Conservation (phyloP, 2,797 vertebrate species). For the Phoebastria nigripes region DNA sequence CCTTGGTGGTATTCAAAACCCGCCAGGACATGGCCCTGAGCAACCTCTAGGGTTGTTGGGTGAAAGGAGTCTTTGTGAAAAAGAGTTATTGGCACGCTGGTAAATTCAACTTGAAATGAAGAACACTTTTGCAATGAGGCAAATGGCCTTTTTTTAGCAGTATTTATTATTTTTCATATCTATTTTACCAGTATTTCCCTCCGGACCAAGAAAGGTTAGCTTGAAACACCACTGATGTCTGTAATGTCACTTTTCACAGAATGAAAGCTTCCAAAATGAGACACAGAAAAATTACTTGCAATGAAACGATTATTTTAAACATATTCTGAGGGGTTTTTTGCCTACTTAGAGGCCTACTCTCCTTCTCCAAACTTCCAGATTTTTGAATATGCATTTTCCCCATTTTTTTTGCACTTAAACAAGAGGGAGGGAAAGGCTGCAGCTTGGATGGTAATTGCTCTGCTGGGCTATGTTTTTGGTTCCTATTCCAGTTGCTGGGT, state of each 20-base stretch:
- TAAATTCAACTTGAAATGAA: not conserved
- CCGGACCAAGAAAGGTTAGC: not conserved
- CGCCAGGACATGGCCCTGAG: not conserved
- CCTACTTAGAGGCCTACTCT: not conserved
- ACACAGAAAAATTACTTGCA: not conserved
- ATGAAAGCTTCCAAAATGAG: not conserved
- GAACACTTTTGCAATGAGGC: not conserved
- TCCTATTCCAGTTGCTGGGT: not conserved
- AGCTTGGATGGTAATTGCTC: not conserved
- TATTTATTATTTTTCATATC: not conserved
- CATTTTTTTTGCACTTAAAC: not conserved
- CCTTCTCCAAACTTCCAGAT: not conserved
- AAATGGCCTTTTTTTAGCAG: not conserved
- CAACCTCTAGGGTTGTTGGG: not conserved
- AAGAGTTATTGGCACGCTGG: not conserved
- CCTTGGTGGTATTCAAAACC: not conserved
- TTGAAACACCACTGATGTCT: not conserved
- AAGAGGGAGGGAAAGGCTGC: not conserved
- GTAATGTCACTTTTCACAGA: not conserved
- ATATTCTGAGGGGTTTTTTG: not conserved
- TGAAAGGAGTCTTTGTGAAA: not conserved
- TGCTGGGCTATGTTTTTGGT: not conserved
- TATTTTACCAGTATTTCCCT: not conserved
- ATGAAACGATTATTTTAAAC: not conserved
- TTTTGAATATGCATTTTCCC: not conserved